Evolutionary conservation across 2,113 vertebrate species (phyloP), one percentile per base, ranked within the genome.

Genomic region (Halcyon senegalensis): DNA sequence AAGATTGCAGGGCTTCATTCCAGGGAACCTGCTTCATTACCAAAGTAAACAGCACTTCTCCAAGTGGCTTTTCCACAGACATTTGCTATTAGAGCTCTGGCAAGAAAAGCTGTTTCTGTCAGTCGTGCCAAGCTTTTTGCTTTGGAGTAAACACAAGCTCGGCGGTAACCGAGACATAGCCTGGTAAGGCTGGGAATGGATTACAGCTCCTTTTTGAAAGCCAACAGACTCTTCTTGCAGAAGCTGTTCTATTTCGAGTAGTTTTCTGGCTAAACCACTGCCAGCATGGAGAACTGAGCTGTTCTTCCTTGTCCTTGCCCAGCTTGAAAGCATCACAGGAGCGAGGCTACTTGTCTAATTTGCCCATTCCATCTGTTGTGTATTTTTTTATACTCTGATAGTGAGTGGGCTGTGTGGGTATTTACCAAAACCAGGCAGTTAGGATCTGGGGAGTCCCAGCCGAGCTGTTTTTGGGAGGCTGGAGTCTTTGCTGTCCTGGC

Each of bases 141-240:
- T 96, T 96, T 96, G 93, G 84, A 84, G 89, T 97, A 97, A 97
- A 96, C 87, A 97, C 44, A 33, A 41, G 96, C 87, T 91, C 58
- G 5, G 89, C 79, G 74, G 81, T 94, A 82, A 84, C 62, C 1
- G n/a, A 82, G 64, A 76, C 7, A 2, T 90, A 74, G 80, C 46
- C 56, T 80, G 44, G 43, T 68, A 77, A 93, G 91, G 25, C 30
- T 60, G 18, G n/a, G 60, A 27, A 64, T 68, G 74, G 39, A 31
- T 60, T 89, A 3, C 31, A 58, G 1, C 17, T 82, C 43, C 48
- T 7, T 5, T 59, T 27, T 53, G 64, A n/a, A 75, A 82, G 35
- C 58, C 2, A 0, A n/a, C 53, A 24, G 30, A 19, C 11, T 41
- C 6, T 55, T 59, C 16, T n/a, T 46, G 19, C 68, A 80, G 43